A percentile compares a stretch with the other conserved stretches of the same genome.
Evolutionary conservation across 2,113 vertebrate species (phyloP).

Genomic region (Calyptomena viridis): DNA sequence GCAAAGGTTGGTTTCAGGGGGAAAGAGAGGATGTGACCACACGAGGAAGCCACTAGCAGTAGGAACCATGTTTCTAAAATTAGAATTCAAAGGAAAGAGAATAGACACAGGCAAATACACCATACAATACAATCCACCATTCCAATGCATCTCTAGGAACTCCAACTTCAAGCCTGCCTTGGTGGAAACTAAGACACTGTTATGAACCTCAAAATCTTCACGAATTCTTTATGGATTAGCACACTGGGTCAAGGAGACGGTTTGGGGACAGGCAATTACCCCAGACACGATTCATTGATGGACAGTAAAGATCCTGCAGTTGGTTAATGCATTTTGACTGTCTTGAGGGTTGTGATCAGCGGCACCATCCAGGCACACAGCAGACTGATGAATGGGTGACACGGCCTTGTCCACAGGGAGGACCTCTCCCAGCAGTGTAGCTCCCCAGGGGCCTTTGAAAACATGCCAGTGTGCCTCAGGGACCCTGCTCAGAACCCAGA

Average conservation of each 20-base stretch:
- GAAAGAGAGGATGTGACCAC: fast-evolving
- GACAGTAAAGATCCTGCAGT: background rate
- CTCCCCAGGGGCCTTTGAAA: background rate
- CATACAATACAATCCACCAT: background rate
- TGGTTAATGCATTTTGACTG: fast-evolving
- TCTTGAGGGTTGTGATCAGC: fast-evolving
- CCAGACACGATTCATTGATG: background rate
- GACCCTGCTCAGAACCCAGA: fast-evolving
- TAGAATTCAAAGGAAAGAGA: background rate
- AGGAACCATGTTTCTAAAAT: background rate
- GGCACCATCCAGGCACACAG: fast-evolving
- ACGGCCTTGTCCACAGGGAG: background rate
- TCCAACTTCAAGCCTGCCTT: background rate
- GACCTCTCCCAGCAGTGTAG: background rate
- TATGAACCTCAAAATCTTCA: background rate
- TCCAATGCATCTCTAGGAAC: background rate
- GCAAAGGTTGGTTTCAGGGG: background rate
- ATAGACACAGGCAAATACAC: background rate
- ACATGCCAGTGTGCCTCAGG: fast-evolving
- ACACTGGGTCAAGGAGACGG: fast-evolving
- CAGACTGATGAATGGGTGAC: fast-evolving
- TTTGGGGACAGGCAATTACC: background rate
- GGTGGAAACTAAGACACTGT: background rate
- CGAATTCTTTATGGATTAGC: background rate
- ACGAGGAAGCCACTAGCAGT: background rate